These are phyloP conservation scores for Torymus aiolomorphi DNA, from an alignment of 2,888 invertebrate genomes.

Conservation along the genomic window DNA sequence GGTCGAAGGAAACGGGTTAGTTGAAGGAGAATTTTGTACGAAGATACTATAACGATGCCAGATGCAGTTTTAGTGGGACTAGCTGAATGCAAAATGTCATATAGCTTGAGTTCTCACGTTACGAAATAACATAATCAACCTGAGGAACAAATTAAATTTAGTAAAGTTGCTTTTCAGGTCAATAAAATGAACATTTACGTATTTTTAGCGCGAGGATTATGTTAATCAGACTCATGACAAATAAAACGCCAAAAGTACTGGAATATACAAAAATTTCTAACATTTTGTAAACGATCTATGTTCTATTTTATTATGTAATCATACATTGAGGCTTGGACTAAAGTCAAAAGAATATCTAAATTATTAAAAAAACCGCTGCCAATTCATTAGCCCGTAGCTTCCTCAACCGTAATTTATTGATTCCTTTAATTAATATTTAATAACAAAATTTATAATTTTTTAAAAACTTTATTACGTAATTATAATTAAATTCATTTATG, in stretches of 20 bases:
- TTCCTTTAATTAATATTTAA: no score
- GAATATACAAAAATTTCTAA: slow-evolving; percentile 8
- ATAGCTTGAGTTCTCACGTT: slow-evolving; percentile 11
- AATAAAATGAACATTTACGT: neutral
- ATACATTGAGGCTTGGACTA: slow-evolving; percentile 35
- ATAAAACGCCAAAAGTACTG: slow-evolving; percentile 10
- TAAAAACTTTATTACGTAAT: no score
- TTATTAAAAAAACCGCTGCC: neutral
- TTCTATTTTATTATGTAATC: slow-evolving; percentile 29
- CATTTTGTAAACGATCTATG: slow-evolving; percentile 32
- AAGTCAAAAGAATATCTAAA: slow-evolving; percentile 13
- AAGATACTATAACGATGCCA: slow-evolving; percentile 44
- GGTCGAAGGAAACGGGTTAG: slow-evolving; percentile 29
- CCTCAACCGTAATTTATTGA: no score
- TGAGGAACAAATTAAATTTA: neutral
- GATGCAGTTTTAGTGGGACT: slow-evolving; percentile 51
- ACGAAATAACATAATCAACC: neutral
- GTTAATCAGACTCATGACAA: neutral
- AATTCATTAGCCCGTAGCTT: no score
- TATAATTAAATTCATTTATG: no score
- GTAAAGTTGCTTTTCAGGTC: slow-evolving; percentile 16
- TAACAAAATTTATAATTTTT: no score
- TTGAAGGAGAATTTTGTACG: slow-evolving; percentile 49
- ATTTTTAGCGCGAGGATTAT: slow-evolving; percentile 7
- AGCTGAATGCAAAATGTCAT: slow-evolving; percentile 43